Evolutionary conservation across 2,888 invertebrate genomes (phyloP).

Genomic region (Diloba caeruleocephala): DNA sequence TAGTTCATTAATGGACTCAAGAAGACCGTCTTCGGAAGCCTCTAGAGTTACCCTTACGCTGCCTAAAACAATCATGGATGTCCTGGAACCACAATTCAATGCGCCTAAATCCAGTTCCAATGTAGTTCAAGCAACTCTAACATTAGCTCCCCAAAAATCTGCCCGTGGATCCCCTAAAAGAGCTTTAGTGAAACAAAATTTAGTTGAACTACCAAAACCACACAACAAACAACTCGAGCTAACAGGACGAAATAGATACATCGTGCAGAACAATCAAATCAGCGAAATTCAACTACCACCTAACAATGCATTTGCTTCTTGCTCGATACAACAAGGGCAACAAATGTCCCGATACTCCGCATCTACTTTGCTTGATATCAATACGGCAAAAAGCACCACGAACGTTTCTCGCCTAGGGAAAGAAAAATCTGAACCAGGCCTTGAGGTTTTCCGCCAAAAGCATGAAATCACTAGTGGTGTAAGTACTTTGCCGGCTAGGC

Average conservation of each 20-base stretch:
- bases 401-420: slow-evolving; percentile 70
- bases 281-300: slow-evolving; percentile 86
- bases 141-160: slow-evolving; percentile 90
- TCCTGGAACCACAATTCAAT: slow-evolving; percentile 88
- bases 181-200: slow-evolving; percentile 82
- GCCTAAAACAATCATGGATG: slow-evolving; percentile 85
- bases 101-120: slow-evolving; percentile 84
- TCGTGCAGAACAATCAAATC: slow-evolving; percentile 87
- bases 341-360: slow-evolving; percentile 89
- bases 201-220: slow-evolving; percentile 77
- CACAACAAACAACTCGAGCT: slow-evolving; percentile 84
- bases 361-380: slow-evolving; percentile 87
- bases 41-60: slow-evolving; percentile 88
- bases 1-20: slow-evolving; percentile 90
- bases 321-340: slow-evolving; percentile 82
- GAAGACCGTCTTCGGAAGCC: slow-evolving; percentile 89
- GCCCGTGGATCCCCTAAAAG: slow-evolving; percentile 82
- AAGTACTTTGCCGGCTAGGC: slow-evolving; percentile 91
- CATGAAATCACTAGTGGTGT: slow-evolving; percentile 83
- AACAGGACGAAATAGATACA: slow-evolving; percentile 85
- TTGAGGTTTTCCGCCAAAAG: slow-evolving; percentile 75
- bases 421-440: slow-evolving; percentile 70
- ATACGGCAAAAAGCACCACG: slow-evolving; percentile 68
- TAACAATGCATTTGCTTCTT: slow-evolving; percentile 80
- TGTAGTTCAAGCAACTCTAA: slow-evolving; percentile 91